Conservation (phyloP, 2,113 vertebrate species). For the Empidonax alnorum region DNA sequence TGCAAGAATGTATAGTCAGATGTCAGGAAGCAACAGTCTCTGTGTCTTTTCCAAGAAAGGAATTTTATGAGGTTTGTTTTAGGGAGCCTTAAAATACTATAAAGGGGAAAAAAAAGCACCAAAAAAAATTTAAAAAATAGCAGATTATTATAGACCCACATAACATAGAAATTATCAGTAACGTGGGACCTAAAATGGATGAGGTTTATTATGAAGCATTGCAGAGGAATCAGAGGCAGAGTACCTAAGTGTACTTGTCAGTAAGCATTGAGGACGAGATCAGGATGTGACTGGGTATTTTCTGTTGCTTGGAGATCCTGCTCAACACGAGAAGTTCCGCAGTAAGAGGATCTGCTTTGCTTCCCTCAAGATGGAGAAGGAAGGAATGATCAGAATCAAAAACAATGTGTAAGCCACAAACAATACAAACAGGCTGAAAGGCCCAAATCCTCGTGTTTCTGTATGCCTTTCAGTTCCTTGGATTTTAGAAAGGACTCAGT, state of each 20-base stretch:
- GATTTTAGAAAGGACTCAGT: not conserved
- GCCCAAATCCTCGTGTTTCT: not conserved
- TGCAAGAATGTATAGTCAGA: not conserved
- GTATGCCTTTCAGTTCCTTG: not conserved
- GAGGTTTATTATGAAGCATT: not conserved
- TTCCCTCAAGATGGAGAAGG: not conserved
- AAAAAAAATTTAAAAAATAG: not conserved
- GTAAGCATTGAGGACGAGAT: not conserved
- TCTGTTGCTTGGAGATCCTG: not conserved
- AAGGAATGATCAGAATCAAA: not conserved
- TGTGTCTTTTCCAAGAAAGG: not conserved
- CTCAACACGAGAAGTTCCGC: not conserved
- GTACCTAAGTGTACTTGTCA: not conserved
- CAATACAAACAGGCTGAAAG: not conserved
- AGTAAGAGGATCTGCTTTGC: not conserved
- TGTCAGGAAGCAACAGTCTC: not conserved
- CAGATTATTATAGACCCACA: not conserved
- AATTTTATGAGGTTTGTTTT: slow-evolving; percentile 15
- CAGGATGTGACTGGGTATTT: not conserved
- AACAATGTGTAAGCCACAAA: not conserved
- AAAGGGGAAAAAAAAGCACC: not conserved
- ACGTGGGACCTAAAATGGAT: not conserved
- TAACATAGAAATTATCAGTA: not conserved
- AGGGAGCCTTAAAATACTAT: not conserved
- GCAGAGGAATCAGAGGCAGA: fast-evolving